Percentiles rank a stretch among this genome's conserved stretches.
These are phyloP conservation scores for Clanis bilineata DNA, from an alignment of 2,888 invertebrate genomes.

Conservation along the genomic window DNA sequence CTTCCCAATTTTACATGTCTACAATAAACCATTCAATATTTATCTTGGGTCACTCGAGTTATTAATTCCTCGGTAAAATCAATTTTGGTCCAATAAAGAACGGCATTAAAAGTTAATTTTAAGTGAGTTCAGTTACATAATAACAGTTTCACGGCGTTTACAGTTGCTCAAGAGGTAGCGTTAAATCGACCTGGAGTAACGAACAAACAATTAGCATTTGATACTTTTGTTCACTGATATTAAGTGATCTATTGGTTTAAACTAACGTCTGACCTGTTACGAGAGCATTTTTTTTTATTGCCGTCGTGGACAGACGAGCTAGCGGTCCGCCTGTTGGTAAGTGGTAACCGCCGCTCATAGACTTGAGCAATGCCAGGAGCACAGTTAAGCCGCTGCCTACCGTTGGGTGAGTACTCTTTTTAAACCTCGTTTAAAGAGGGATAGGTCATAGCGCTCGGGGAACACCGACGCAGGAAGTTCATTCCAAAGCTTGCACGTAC, in stretches of 20 bases:
- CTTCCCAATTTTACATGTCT: not conserved
- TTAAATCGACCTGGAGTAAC: constrained; percentile 13
- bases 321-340: too few species aligned
- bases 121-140: constrained; percentile 12
- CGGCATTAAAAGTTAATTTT: not conserved
- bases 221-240: not conserved
- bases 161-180: constrained; percentile 18
- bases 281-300: too few species aligned
- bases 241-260: not conserved
- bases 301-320: too few species aligned
- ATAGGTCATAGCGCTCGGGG: too few species aligned
- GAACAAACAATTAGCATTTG: not conserved
- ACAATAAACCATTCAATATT: not conserved
- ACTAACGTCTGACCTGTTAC: not conserved
- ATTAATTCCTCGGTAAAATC: not conserved
- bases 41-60: not conserved
- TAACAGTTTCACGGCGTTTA: constrained; percentile 15
- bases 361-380: too few species aligned
- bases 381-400: too few species aligned
- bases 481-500: too few species aligned
- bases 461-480: too few species aligned
- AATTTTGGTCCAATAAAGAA: not conserved
- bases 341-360: too few species aligned
- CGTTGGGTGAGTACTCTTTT: too few species aligned
- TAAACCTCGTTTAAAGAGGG: too few species aligned